phyloP scores from a whole-genome alignment of 1,140 invertebrate genomes.

The Helicoverpa zea region DNA sequence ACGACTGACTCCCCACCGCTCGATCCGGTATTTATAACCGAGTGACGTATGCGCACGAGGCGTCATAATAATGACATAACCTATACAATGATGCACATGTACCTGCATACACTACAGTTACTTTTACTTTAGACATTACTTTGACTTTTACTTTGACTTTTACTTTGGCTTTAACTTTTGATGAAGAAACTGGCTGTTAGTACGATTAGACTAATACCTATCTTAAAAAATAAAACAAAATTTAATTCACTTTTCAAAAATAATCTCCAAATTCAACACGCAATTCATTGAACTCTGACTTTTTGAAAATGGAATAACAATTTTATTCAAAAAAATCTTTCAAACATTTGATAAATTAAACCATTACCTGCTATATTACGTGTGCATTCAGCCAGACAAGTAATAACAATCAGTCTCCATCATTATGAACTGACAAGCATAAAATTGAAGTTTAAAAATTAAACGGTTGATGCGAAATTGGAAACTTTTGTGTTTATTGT shows the following conservation, averaged over 20 bases:
- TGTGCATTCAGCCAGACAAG: constrained; percentile 38
- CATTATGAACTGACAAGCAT: constrained; percentile 42
- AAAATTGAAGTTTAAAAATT: constrained; percentile 46
- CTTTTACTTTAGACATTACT: too few relatives aligned
- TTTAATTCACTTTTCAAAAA: background rate
- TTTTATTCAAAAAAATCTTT: background rate
- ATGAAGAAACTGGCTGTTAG: too few relatives aligned
- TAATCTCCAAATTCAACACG: background rate
- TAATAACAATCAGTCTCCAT: constrained; percentile 41
- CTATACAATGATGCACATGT: too few relatives aligned
- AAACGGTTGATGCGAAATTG: constrained; percentile 43
- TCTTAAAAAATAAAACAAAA: background rate
- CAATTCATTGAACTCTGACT: constrained; percentile 1
- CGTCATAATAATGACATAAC: too few relatives aligned
- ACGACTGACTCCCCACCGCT: too few relatives aligned
- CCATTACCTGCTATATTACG: constrained; percentile 39
- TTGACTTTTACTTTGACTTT: too few relatives aligned
- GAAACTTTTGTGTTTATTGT: constrained; percentile 37
- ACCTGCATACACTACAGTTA: too few relatives aligned
- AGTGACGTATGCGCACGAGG: too few relatives aligned
- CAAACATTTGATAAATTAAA: constrained; percentile 38
- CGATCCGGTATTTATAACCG: too few relatives aligned
- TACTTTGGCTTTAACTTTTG: too few relatives aligned
- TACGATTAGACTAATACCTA: background rate
- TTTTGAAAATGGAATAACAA: background rate